Conservation (phyloP, 2,888 invertebrate genomes). For the Hypolimnas misippus region DNA sequence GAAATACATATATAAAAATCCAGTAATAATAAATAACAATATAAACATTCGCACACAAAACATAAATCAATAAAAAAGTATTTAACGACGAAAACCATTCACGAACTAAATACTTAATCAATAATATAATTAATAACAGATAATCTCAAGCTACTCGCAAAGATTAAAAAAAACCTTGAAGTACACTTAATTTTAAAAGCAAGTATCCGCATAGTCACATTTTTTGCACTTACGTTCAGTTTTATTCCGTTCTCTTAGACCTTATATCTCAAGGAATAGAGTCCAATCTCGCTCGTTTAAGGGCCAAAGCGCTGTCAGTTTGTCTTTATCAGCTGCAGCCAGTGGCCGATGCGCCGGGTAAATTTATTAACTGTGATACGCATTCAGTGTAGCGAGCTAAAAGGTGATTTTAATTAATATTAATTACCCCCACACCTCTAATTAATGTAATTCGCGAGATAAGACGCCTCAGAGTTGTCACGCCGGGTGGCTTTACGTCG, state of each 20-base stretch:
- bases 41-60: background rate
- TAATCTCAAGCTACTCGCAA: constrained; percentile 2
- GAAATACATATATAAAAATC: background rate
- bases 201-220: constrained; percentile 33
- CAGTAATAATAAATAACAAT: background rate
- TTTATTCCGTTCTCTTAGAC: constrained; percentile 39
- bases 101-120: background rate
- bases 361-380: constrained; percentile 84
- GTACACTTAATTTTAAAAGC: constrained; percentile 31
- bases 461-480: constrained; percentile 61
- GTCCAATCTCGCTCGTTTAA: constrained; percentile 38
- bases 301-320: constrained; percentile 54
- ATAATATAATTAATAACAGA: constrained; percentile 12
- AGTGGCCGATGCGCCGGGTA: constrained; percentile 72
- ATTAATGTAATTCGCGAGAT: constrained; percentile 81
- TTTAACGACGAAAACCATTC: background rate
- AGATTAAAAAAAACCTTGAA: constrained; percentile 16
- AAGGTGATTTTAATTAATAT: constrained; percentile 83
- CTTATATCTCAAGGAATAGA: constrained; percentile 30
- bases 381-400: constrained; percentile 79
- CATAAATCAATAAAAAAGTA: background rate
- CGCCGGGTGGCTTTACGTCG: constrained; percentile 51
- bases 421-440: constrained; percentile 83
- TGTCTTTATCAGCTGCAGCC: constrained; percentile 75
- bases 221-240: constrained; percentile 33